Percentiles rank a stretch among this genome's conserved stretches.
Evolutionary conservation across 2,888 invertebrate genomes (phyloP).

Genomic region (Habrosyne pyritoides): DNA sequence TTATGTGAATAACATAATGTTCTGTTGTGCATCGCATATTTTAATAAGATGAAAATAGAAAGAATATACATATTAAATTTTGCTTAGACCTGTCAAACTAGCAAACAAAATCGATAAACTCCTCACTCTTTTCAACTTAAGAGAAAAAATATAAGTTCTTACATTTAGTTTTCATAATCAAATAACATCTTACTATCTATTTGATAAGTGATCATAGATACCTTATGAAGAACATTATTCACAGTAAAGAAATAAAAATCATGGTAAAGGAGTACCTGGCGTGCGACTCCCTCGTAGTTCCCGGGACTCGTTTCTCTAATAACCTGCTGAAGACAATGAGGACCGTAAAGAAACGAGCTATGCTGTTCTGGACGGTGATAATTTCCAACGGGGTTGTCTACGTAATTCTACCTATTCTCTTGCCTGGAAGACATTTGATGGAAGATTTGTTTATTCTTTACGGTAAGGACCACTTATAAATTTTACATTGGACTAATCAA

Average conservation of each 20-base stretch:
- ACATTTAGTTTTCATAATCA: too few species aligned
- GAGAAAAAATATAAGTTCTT: too few species aligned
- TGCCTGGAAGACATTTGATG: conserved; percentile 49
- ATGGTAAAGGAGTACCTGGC: conserved; percentile 42
- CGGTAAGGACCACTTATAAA: conserved; percentile 35
- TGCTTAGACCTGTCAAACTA: too few species aligned
- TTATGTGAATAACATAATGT: too few species aligned
- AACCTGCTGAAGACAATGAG: conserved; percentile 43
- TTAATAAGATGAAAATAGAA: too few species aligned
- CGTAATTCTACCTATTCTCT: conserved; percentile 35
- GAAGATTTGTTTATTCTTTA: conserved; percentile 44
- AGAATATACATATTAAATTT: too few species aligned
- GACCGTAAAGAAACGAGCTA: conserved; percentile 52
- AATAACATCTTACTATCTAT: too few species aligned
- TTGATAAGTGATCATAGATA: too few species aligned
- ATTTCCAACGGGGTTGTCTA: conserved; percentile 50
- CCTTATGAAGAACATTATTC: background rate
- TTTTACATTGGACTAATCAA: too few species aligned
- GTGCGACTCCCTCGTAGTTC: conserved; percentile 35
- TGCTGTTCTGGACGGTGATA: conserved; percentile 52
- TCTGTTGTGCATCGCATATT: too few species aligned
- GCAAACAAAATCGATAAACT: too few species aligned
- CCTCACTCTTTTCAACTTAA: too few species aligned
- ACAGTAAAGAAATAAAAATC: conserved; percentile 41
- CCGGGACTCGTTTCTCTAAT: conserved; percentile 42